phyloP scores from a whole-genome alignment of 2,113 vertebrate genomes.

The Pollachius pollachius region DNA sequence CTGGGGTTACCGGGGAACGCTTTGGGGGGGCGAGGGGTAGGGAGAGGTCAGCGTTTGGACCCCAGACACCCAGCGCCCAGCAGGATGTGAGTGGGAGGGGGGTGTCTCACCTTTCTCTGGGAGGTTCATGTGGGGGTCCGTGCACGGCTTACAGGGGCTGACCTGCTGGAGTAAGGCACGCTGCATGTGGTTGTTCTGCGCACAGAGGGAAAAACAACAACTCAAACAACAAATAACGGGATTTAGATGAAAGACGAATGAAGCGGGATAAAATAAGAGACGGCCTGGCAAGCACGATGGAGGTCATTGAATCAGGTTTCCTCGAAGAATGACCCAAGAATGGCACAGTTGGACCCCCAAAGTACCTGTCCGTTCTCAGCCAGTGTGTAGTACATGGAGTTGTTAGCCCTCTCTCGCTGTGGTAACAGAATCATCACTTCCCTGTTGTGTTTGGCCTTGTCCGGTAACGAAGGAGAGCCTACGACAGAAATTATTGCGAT shows the following conservation, averaged over 20 bases:
- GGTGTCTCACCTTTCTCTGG: constrained; percentile 86
- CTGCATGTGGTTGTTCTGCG: constrained; percentile 90
- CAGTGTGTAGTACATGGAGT: constrained; percentile 87
- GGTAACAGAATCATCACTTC: constrained; percentile 90
- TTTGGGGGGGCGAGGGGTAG: constrained; percentile 36
- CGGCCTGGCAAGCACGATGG: too few species aligned
- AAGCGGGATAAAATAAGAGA: too few species aligned
- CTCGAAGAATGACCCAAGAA: too few species aligned
- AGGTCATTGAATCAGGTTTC: too few species aligned
- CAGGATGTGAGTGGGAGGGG: not conserved
- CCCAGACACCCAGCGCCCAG: not conserved
- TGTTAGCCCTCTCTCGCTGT: constrained; percentile 87
- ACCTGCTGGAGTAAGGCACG: constrained; percentile 94
- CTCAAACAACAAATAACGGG: not conserved
- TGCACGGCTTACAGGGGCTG: constrained; percentile 93
- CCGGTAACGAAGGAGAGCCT: constrained; percentile 95
- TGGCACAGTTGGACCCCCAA: not conserved
- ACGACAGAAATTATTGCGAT: constrained; percentile 26
- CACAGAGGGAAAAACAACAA: constrained; percentile 17
- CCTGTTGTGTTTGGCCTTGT: constrained; percentile 91
- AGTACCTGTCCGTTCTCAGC: constrained; percentile 91
- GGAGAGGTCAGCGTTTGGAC: too few species aligned
- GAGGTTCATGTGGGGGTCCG: constrained; percentile 87
- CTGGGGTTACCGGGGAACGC: constrained; percentile 84
- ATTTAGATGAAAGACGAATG: too few species aligned